Percentiles rank a stretch among this genome's conserved stretches.
phyloP scores from a whole-genome alignment of 1,140 invertebrate species.

The Paraescarpia echinospica region DNA sequence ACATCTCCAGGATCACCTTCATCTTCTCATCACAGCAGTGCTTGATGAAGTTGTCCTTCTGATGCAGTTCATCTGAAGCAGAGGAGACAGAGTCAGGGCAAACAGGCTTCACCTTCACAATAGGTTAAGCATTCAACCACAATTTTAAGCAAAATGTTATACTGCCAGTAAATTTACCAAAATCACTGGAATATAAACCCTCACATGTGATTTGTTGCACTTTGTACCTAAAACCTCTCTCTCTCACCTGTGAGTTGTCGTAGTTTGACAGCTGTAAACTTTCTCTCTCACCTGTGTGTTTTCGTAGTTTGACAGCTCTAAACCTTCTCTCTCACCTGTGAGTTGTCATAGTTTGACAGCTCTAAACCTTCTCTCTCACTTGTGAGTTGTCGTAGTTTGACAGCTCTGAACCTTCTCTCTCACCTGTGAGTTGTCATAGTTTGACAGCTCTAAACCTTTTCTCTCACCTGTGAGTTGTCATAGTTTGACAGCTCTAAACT shows the following conservation, averaged over 20 bases:
- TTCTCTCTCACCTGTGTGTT: too few species aligned
- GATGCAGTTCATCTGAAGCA: conserved; percentile 70
- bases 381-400: conserved; percentile 59
- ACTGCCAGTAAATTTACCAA: too few species aligned
- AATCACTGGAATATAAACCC: too few species aligned
- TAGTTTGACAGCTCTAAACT: too few species aligned
- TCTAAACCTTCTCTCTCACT: conserved; percentile 58
- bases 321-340: conserved; percentile 46
- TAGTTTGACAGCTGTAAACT: conserved; percentile 68
- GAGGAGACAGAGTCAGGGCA: not conserved
- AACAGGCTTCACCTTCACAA: not conserved
- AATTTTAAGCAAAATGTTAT: too few species aligned
- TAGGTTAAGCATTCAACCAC: not conserved
- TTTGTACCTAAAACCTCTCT: too few species aligned
- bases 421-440: too few species aligned
- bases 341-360: conserved; percentile 64
- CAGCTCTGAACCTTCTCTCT: too few species aligned
- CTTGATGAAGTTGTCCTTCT: conserved; percentile 85
- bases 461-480: too few species aligned
- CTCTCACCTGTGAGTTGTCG: conserved; percentile 50
- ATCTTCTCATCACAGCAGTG: conserved; percentile 85
- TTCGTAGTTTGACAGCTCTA: too few species aligned
- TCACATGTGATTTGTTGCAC: too few species aligned
- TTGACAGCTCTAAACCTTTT: too few species aligned
- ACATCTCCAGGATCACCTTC: conserved; percentile 75